Evolutionary conservation across 1,140 invertebrate species (phyloP), one percentile per base, ranked within the genome.

Genomic region (Eupristina koningsbergeri): DNA sequence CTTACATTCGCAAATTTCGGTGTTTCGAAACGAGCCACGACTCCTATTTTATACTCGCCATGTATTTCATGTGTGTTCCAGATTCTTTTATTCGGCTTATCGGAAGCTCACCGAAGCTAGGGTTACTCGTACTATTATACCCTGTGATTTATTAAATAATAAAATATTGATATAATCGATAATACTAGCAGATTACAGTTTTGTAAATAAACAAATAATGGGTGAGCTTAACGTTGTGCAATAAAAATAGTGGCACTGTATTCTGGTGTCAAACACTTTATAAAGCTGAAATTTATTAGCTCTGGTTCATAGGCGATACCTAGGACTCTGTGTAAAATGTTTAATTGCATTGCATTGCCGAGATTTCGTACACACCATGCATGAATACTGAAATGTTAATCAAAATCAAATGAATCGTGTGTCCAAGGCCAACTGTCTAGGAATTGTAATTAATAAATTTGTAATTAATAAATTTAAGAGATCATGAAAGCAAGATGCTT

Each of bases 1-100:
- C 41, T 50, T 36, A 34, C 29, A 63, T 34, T 73, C 69, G 71
- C 58, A 58, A 82, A 75, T 75, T 82, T 76, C 41, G 53, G 58
- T 64, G 47, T 82, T 82, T 82, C 71, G 80, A 64, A 82, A 76
- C 36, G 41, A 47, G 11, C 31, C 34, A 45, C 58, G n/a, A 31
- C n/a, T 34, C 13, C 39, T 63, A 63, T 34, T 78, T 78, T 78
- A 64, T 78, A 79, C 41, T 26, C 45, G 26, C 19, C 17, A 15
- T 17, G 31, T 36, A 53, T 36, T 69, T 22, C 41, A 39, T 64
- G 58, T 29, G 9, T 39, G 11, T 34, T 78, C 11, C 6, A 8
- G 0, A 3, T 78, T 47, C 50, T 41, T 22, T 8, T 22, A 2
- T 15, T 53, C n/a, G 15, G 61, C 36, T 79, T 79, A 78, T 78